Evolutionary conservation across 2,113 vertebrate genomes (phyloP).

Genomic region (Sinocyclocheilus anshuiensis): DNA sequence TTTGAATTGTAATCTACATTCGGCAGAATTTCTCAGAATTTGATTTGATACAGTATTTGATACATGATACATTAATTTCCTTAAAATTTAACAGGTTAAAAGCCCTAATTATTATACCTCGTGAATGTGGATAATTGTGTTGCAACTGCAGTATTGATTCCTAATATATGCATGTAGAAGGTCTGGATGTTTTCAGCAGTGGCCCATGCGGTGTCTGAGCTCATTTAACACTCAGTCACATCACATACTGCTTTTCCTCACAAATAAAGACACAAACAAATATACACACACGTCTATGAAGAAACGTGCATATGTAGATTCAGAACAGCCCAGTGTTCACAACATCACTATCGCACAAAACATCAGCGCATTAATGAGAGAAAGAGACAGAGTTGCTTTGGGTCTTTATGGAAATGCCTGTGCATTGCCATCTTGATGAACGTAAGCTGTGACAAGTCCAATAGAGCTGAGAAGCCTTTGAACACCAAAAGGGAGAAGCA

Average conservation of each 20-base stretch:
- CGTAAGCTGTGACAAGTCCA: conserved; percentile 49
- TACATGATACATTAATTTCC: too few relatives aligned
- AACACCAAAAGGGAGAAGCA: conserved; percentile 44
- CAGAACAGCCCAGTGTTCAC: background rate
- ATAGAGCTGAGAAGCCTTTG: conserved; percentile 60
- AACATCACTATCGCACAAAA: background rate
- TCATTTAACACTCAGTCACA: background rate
- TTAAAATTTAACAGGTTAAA: too few relatives aligned
- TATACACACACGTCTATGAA: background rate
- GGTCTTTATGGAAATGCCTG: conserved; percentile 25
- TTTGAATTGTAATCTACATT: too few relatives aligned
- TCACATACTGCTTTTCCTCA: background rate
- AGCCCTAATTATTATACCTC: background rate
- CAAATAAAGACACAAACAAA: background rate
- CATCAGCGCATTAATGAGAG: conserved; percentile 34
- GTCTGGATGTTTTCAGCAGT: background rate
- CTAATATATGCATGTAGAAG: background rate
- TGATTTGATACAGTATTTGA: too few relatives aligned
- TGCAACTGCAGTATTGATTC: background rate
- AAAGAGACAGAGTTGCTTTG: background rate
- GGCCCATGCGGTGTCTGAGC: background rate
- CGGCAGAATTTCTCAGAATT: too few relatives aligned
- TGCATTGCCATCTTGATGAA: conserved; percentile 42
- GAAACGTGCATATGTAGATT: background rate
- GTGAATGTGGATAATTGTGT: background rate